These are phyloP conservation scores for Deilephila porcellus DNA, from an alignment of 2,888 invertebrate species.

Conservation along the genomic window DNA sequence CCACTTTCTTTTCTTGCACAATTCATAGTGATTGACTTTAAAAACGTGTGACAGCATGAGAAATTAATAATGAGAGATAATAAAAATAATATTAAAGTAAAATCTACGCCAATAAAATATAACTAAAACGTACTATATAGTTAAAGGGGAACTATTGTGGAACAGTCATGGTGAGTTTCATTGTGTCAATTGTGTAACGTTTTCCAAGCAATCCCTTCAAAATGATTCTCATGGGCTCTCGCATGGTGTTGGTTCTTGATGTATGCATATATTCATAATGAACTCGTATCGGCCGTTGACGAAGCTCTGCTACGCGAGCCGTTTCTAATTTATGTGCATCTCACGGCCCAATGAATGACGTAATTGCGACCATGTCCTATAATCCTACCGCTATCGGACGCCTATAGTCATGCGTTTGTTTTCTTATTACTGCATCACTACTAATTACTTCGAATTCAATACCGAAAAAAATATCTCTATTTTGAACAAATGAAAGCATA, in stretches of 20 bases:
- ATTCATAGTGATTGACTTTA: not conserved
- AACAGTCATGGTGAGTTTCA: not conserved
- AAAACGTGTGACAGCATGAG: constrained; percentile 1
- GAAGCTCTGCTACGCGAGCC: constrained; percentile 37
- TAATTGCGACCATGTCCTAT: constrained; percentile 58
- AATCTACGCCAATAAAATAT: not conserved
- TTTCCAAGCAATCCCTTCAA: not conserved
- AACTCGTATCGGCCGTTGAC: not conserved
- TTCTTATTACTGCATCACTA: not conserved
- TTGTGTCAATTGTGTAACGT: not conserved
- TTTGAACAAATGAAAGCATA: not conserved
- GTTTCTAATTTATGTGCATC: constrained; percentile 57
- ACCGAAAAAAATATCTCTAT: not conserved
- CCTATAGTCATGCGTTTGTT: not conserved
- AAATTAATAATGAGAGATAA: not conserved
- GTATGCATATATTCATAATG: not conserved
- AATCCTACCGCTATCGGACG: constrained; percentile 33
- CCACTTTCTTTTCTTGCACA: not conserved
- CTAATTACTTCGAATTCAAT: not conserved
- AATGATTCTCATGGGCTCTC: not conserved
- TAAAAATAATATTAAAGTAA: not conserved
- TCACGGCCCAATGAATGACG: constrained; percentile 57
- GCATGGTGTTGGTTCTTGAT: not conserved
- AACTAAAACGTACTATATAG: not conserved
- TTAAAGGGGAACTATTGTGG: too few relatives aligned